These are phyloP conservation scores for Pseudochirops corinnae DNA, from an alignment of 2,797 vertebrate species.

Conservation along the genomic window DNA sequence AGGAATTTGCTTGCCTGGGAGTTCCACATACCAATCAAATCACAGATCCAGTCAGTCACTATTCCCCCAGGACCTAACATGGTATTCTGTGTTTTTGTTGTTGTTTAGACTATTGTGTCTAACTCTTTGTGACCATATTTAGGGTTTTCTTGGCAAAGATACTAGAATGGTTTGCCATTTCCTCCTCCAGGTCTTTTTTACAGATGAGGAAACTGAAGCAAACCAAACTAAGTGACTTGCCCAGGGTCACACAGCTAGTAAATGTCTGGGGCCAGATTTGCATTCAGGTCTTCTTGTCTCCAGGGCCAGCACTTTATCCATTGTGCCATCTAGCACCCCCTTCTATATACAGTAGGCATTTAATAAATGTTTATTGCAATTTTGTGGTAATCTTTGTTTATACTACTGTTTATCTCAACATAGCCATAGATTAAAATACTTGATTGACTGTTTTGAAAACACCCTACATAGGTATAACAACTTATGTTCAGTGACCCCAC, in stretches of 20 bases:
- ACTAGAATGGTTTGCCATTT: not conserved
- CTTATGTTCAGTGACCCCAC: not conserved
- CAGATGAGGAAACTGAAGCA: not conserved
- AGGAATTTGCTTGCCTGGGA: not conserved
- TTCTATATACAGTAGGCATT: not conserved
- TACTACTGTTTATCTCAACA: not conserved
- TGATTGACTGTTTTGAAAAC: not conserved
- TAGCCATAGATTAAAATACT: conserved; percentile 18
- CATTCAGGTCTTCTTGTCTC: not conserved
- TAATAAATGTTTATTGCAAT: not conserved
- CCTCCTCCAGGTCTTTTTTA: not conserved
- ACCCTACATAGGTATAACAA: conserved; percentile 3
- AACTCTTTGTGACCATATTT: not conserved
- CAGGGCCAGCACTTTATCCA: not conserved
- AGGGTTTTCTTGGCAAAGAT: not conserved
- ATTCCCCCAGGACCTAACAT: not conserved
- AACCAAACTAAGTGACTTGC: not conserved
- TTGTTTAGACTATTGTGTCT: not conserved
- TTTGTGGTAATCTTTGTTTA: not conserved
- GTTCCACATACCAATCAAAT: not conserved
- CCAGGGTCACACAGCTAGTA: not conserved
- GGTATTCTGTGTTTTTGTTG: not conserved
- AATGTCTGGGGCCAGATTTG: not conserved
- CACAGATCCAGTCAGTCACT: not conserved
- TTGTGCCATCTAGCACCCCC: not conserved